phyloP scores from a whole-genome alignment of 2,888 invertebrate genomes.

The Augochlorella aurata region DNA sequence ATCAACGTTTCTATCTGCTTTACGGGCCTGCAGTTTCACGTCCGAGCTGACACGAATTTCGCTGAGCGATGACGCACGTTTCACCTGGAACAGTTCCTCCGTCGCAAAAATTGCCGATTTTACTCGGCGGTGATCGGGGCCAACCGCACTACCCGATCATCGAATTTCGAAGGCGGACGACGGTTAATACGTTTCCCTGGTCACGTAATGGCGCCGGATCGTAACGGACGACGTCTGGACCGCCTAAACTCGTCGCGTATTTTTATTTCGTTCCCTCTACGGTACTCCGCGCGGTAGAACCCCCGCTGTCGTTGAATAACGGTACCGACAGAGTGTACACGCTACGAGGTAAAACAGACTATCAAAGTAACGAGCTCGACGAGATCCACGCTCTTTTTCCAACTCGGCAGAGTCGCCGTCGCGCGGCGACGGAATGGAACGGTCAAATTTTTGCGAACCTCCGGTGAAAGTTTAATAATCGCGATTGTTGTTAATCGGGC shows the following conservation, averaged over 20 bases:
- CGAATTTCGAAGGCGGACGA: not conserved
- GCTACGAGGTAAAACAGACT: not conserved
- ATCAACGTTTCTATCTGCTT: constrained; percentile 44
- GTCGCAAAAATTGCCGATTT: not conserved
- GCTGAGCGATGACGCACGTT: not conserved
- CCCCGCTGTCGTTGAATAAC: not conserved
- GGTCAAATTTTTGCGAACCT: not conserved
- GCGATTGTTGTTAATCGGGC: not conserved
- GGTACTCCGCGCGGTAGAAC: not conserved
- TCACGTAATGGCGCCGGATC: constrained; percentile 68
- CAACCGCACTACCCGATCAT: not conserved
- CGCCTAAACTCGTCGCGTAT: constrained; percentile 2
- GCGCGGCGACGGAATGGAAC: not conserved
- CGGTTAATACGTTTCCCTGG: constrained; percentile 23
- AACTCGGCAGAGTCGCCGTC: not conserved
- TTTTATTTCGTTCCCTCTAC: not conserved
- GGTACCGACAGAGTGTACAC: not conserved
- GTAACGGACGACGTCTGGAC: not conserved
- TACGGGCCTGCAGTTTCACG: constrained; percentile 42
- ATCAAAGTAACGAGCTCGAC: not conserved
- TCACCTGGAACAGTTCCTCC: not conserved
- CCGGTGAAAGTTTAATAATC: not conserved
- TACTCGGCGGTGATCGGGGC: not conserved
- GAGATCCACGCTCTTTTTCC: not conserved
- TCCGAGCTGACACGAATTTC: constrained; percentile 35